phyloP scores from a whole-genome alignment of 2,888 invertebrate species.

The Dasysyrphus albostriatus region DNA sequence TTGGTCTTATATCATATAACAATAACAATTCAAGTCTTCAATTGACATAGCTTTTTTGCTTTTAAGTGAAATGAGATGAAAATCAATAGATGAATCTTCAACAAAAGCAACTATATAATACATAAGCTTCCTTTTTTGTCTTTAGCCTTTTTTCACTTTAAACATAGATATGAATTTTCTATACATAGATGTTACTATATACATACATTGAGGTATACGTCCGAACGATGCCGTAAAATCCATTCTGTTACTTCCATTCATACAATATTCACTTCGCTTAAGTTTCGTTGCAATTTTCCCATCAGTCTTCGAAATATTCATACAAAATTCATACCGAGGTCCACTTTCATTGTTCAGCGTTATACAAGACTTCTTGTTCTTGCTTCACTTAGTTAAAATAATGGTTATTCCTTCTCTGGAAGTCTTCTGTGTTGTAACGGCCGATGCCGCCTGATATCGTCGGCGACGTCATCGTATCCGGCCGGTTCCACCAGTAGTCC shows the following conservation, averaged over 20 bases:
- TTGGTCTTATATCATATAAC: no score
- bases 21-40: background rate
- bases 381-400: slow-evolving; percentile 36
- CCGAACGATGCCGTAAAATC: slow-evolving; percentile 47
- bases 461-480: background rate
- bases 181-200: background rate
- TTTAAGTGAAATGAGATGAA: slow-evolving; percentile 8
- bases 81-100: slow-evolving; percentile 45
- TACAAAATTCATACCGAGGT: slow-evolving; percentile 62
- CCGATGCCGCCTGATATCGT: background rate
- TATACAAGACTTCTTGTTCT: background rate
- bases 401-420: slow-evolving; percentile 49
- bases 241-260: slow-evolving; percentile 62
- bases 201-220: background rate
- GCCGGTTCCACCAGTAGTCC: background rate
- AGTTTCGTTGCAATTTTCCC: slow-evolving; percentile 69
- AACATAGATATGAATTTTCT: no score
- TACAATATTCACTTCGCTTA: slow-evolving; percentile 62
- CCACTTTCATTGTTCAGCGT: slow-evolving; percentile 37
- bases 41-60: slow-evolving; percentile 36
- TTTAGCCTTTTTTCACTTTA: background rate
- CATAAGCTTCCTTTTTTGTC: background rate
- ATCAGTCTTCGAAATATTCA: slow-evolving; percentile 67
- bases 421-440: slow-evolving; percentile 13
- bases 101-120: background rate